Evolutionary conservation across 2,113 vertebrate species (phyloP).

Genomic region (Hepsetus odoe): DNA sequence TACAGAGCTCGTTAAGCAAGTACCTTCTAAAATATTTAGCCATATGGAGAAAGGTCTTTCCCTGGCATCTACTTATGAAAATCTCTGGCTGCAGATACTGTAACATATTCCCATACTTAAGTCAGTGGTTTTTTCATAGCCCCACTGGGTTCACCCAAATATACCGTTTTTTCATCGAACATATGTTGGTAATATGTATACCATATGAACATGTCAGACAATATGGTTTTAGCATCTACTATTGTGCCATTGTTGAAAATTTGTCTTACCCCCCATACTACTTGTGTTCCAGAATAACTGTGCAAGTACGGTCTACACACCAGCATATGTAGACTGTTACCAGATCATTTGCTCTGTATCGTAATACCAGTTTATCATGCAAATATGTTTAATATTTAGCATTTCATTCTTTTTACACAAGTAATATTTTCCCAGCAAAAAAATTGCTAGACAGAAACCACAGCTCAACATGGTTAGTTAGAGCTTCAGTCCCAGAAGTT

Average conservation of each 20-base stretch:
- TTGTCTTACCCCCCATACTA: constrained; percentile 23
- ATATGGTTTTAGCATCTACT: constrained; percentile 53
- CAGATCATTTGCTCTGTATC: neutral
- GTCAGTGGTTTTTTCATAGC: constrained; percentile 59
- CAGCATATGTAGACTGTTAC: neutral
- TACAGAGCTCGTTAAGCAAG: constrained; percentile 47
- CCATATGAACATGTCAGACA: constrained; percentile 53
- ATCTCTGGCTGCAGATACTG: constrained; percentile 54
- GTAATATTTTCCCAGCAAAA: neutral
- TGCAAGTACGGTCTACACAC: neutral
- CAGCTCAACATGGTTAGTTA: no score
- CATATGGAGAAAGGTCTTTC: constrained; percentile 56
- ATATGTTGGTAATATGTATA: constrained; percentile 60
- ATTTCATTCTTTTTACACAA: neutral
- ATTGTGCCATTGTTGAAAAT: constrained; percentile 24
- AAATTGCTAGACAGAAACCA: neutral
- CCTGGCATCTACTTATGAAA: constrained; percentile 61
- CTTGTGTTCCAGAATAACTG: constrained; percentile 15
- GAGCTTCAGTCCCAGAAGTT: no score
- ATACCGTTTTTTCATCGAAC: constrained; percentile 52
- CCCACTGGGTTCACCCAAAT: constrained; percentile 62
- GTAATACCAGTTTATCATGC: neutral
- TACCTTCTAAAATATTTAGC: constrained; percentile 48
- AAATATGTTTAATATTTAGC: neutral
- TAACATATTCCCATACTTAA: constrained; percentile 57